Evolutionary conservation across 2,113 vertebrate species (phyloP), one percentile per base, ranked within the genome.

Genomic region (Typhlomys cinereus): DNA sequence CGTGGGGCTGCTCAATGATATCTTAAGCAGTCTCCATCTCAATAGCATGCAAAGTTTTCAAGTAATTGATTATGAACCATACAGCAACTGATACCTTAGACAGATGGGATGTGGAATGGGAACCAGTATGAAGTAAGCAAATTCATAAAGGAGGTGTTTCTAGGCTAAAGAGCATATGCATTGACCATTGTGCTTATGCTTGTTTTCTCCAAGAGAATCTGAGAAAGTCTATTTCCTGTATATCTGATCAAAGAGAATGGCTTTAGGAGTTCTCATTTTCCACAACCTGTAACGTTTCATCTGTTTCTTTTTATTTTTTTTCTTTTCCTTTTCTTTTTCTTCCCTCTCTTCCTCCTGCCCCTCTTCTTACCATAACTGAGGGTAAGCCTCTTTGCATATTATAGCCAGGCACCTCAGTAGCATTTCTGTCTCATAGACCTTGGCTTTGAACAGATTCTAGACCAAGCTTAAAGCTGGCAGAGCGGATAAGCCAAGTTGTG

Each of bases 381-480:
- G 41, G 31, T 3, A 8, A 44, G 15, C 17, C 2, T 48, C 27
- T 67, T 74, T 78, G 69, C 79, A 0, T 13, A 17, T 69, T 59
- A 74, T 62, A 41, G 15, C 25, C 12, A 0, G 39, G 12, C 31
- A 59, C 7, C 3, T 78, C 67, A 29, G 10, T 4, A 85, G 15
- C 59, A 91, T 89, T 96, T 23, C 39, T 44, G 61, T 89, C 90
- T 69, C 23, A 86, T 91, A 34, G 0, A 15, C 89, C 79, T 61
- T 34, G 57, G 18, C 48, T 95, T 92, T 87, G 57, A 88, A 82
- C 15, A 70, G 15, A 74, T 17, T 48, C 15, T 52, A 69, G 71
- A 78, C 27, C 0, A 29, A 87, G 34, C 62, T 90, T 69, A 23
- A 31, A 66, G n/a, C 12, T 89, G 70, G 69, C n/a, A 54, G 59